Percentiles rank a stretch among this genome's conserved stretches.
phyloP scores from a whole-genome alignment of 1,140 invertebrate species.

The Grapholita molesta region DNA sequence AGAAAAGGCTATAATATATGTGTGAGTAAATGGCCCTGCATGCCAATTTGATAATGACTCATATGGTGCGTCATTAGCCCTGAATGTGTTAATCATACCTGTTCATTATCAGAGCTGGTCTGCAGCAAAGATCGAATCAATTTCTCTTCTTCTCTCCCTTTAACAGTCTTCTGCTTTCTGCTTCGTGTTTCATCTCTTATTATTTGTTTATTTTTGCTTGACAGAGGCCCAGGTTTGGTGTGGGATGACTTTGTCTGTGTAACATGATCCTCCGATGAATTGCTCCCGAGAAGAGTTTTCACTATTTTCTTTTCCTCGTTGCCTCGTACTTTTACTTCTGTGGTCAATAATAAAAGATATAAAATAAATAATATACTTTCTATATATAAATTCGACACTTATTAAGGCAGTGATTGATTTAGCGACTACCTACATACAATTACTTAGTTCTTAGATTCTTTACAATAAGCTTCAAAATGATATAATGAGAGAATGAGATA shows the following conservation, averaged over 20 bases:
- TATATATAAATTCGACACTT: no score
- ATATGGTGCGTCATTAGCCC: no score
- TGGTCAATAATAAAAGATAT: neutral
- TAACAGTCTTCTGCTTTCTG: neutral
- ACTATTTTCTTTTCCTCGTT: neutral
- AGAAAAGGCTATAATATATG: no score
- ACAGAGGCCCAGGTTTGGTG: neutral
- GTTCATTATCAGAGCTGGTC: neutral
- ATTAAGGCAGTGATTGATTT: no score
- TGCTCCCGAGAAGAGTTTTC: neutral
- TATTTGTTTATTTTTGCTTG: neutral
- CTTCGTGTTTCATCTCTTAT: neutral
- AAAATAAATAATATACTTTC: no score
- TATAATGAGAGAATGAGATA: no score
- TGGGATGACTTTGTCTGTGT: neutral
- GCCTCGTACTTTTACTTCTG: neutral
- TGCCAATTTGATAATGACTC: no score
- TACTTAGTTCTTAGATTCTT: no score
- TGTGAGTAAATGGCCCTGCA: no score
- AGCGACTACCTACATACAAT: no score
- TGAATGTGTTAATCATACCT: neutral
- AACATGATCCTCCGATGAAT: neutral
- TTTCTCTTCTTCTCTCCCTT: neutral
- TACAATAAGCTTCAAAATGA: no score
- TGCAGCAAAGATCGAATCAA: neutral